Base-by-base conservation (phyloP, 2,888 invertebrate species). In the Malachius bipustulatus region DNA sequence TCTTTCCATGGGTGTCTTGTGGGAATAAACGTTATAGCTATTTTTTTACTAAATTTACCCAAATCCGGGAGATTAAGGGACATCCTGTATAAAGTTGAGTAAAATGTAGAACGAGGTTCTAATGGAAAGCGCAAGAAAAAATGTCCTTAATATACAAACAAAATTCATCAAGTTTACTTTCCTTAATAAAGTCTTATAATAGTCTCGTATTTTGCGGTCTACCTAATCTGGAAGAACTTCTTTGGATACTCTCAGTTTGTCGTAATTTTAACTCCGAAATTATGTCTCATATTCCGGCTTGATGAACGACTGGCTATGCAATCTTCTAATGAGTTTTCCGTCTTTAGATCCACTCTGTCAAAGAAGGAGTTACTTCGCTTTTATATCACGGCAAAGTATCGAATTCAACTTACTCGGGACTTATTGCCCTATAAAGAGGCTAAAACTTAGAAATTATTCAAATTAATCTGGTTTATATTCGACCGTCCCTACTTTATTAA, bases 241-340 rank as follows among this genome's bases (percentile, higher is more conserved):
- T 8, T 19, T 19, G 24, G n/a, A 19, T 19, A 19, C 24, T 19
- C n/a, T 8, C 6, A n/a, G 24, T 19, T n/a, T 19, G 24, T n/a
- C n/a, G 6, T 6, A 19, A 19, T 19, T 6, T 8, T 8, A 19
- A 19, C 24, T 19, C 14, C 38, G 33, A 42, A 44, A 41, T 43
- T 43, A 34, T 39, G 41, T 45, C 45, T 44, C 40, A 42, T 45
- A 45, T 45, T 47, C 39, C 24, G 29, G 40, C n/a, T n/a, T 41
- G 43, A 44, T 40, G 41, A 45, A 41, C 41, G 40, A 36, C 38
- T 39, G 16, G 35, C 35, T 38, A 42, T 38, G 44, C 43, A 46
- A 44, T 45, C 39, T 41, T 30, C 39, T 40, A 41, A 44, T 44
- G 44, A 45, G 39, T 39, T 44, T 35, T 40, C 33, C 36, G 42